These are phyloP conservation scores for Heterotis niloticus DNA, from an alignment of 2,113 vertebrate species.

Conservation along the genomic window DNA sequence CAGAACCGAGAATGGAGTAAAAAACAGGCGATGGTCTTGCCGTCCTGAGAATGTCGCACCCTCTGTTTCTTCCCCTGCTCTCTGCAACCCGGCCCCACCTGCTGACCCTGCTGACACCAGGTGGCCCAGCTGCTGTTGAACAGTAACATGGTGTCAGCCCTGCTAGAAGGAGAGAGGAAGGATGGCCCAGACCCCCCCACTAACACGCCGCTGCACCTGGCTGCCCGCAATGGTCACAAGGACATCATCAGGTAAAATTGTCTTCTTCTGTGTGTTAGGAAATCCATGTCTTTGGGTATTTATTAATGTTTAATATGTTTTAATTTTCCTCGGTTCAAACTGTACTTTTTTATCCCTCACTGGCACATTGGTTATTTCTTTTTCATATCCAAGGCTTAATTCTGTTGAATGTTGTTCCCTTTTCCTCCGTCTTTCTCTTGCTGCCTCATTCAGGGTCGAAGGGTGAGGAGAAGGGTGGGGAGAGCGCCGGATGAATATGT, in stretches of 20 bases:
- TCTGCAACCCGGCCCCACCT: not conserved
- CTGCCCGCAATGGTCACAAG: constrained; percentile 90
- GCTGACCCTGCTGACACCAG: constrained; percentile 46
- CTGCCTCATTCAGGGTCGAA: too few relatives aligned
- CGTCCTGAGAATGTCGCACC: not conserved
- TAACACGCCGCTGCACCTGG: constrained; percentile 88
- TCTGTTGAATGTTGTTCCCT: too few relatives aligned
- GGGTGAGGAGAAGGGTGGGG: too few relatives aligned
- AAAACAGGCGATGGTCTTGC: not conserved
- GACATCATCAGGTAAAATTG: constrained; percentile 70
- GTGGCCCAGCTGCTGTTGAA: constrained; percentile 74
- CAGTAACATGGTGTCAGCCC: constrained; percentile 73
- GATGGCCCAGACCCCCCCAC: constrained; percentile 72
- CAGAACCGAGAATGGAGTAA: not conserved
- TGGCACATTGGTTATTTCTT: too few relatives aligned
- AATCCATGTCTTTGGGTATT: not conserved
- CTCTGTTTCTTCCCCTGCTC: not conserved
- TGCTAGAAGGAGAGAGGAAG: constrained; percentile 69
- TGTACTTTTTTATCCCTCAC: too few relatives aligned
- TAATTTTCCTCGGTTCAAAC: not conserved
- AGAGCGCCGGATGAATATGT: too few relatives aligned
- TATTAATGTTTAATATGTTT: too few relatives aligned
- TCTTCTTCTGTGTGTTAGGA: not conserved
- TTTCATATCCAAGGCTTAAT: too few relatives aligned
- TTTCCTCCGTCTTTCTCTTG: too few relatives aligned